Base-by-base conservation (phyloP, 2,797 vertebrate genomes). In the Phataginus tricuspis region DNA sequence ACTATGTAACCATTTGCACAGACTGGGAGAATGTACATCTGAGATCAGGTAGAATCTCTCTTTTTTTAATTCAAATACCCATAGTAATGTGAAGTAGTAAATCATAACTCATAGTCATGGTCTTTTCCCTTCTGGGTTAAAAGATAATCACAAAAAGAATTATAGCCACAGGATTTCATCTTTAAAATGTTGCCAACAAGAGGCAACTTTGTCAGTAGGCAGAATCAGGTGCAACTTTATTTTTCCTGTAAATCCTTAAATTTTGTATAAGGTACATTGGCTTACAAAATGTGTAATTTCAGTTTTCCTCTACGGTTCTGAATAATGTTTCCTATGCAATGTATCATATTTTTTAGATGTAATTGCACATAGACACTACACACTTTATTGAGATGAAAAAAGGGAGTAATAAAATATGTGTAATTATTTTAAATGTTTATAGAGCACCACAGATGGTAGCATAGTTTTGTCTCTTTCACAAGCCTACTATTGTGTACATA, bases 351-450 rank as follows among this genome's bases (percentile, higher is more conserved):
- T 88, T 92, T 84, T 37, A 59, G 10, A 69, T 66, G 8, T 79
- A 94, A 82, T 83, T 96, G 27, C 34, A 63, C 1, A 11, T 34
- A 18, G 27, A 91, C 37, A 95, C 5, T 49, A 7, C 55, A 77
- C 0, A 53, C 2, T 68, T 91, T 91, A 91, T 57, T 93, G 49
- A 37, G 18, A 88, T 71, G 9, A 75, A 87, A 68, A 80, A 95
- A 92, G 37, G 34, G 25, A 93, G 18, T 42, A 82, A 91, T 92
- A 93, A 82, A 92, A 90, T 86, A 29, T 75, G 34, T 90, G 39
- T 83, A 80, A 93, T 80, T 84, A 86, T 93, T 91, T 96, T 83
- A 90, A 86, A 93, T 80, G 59, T 84, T 95, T 89, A 55, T 68
- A 80, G 75, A 79, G 3, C 2, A 83, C 51, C 55, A 61, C 57